Conservation (phyloP, 2,113 vertebrate genomes). For the Pteruthius melanotis region DNA sequence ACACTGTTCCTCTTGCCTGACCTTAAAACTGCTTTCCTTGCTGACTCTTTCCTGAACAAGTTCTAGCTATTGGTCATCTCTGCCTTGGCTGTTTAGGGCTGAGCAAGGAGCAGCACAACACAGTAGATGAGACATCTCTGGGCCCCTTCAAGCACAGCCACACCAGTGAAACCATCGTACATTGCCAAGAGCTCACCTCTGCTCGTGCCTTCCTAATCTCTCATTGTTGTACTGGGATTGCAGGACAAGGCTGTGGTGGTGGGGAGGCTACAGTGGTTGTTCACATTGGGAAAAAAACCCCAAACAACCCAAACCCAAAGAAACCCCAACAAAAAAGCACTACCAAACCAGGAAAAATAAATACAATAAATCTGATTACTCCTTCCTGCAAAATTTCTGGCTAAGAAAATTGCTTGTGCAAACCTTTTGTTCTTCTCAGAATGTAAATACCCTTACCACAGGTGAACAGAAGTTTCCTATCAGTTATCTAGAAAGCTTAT, state of each 20-base stretch:
- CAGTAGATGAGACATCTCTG: no score
- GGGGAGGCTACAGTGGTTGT: not conserved
- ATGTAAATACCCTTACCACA: not conserved
- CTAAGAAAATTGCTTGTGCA: not conserved
- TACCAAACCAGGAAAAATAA: not conserved
- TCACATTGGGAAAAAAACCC: fast-evolving
- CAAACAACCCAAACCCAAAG: not conserved
- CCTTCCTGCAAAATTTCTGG: not conserved
- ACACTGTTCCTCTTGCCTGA: not conserved
- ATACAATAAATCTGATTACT: not conserved
- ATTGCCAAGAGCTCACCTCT: not conserved
- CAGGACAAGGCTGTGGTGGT: not conserved
- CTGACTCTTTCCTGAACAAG: not conserved
- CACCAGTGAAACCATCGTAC: fast-evolving
- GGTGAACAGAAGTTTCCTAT: not conserved
- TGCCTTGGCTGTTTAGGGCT: not conserved
- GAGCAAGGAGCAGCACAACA: fast-evolving
- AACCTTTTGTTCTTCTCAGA: not conserved
- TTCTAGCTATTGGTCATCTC: not conserved
- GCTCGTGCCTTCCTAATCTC: not conserved
- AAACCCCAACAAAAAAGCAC: not conserved
- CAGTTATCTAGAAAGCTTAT: not conserved
- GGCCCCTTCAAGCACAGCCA: not conserved
- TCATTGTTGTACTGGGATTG: not conserved
- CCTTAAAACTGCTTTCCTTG: not conserved